Evolutionary conservation across 1,140 invertebrate genomes (phyloP), one percentile per base, ranked within the genome.

Genomic region (Euura saliciscinereae): DNA sequence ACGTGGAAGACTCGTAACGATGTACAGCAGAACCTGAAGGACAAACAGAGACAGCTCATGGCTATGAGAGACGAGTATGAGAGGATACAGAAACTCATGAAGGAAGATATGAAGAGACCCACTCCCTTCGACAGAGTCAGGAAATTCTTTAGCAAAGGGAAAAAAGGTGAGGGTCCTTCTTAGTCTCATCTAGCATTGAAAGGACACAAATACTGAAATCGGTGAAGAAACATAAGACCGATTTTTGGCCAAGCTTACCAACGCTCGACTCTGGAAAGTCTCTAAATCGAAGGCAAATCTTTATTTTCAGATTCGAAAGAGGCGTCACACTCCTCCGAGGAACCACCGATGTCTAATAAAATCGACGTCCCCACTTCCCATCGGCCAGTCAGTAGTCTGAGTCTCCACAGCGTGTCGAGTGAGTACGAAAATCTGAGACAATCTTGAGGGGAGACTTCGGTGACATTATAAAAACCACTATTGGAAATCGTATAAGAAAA

Each of bases 1-100:
- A 93, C 93, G 79, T 97, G 95, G 95, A 91, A 91, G 77, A 94
- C 94, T 76, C 90, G 95, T 70, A 94, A 95, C 78, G 94, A 96
- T 82, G 95, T 95, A 0, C 93, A 95, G 77, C 94, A 94, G 78
- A 95, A 94, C 1, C 92, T 95, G 73, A 94, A 93, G 77, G 94
- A 96, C 73, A 96, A 96, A 81, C 93, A 95, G 79, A 92, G 94
- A 43, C 93, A 95, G 77, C 85, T 96, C 4, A 91, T 92, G 68
- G 91, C 92, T 78, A 93, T 96, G 92, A 87, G 94, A 44, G 88
- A 92, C 42, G 93, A 94, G 78, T 96, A 96, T 77, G 94, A 95
- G 69, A 91, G 92, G 77, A 93, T 96, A 77, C 94, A 96, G 79
- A 91, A 92, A 44, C 90, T 91, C 72, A 91, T 95, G 77, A 94